phyloP scores from a whole-genome alignment of 2,113 vertebrate genomes.

The Pontoporia blainvillei region DNA sequence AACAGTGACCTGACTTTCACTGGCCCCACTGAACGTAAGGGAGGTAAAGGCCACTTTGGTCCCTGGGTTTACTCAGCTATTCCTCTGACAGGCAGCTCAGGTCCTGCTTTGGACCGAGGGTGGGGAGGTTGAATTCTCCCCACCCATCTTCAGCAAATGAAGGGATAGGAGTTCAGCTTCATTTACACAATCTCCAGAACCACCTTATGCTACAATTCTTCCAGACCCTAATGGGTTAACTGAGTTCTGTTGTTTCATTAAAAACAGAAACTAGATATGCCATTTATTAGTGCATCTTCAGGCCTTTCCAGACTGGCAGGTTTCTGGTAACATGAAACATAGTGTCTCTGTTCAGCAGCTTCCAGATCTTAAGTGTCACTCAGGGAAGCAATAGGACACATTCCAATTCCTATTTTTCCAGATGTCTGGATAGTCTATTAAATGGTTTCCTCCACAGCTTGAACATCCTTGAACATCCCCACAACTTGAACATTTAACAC shows the following conservation, averaged over 20 bases:
- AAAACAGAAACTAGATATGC: not conserved
- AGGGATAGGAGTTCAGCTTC: fast-evolving
- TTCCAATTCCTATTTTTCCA: not conserved
- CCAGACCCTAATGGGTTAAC: not conserved
- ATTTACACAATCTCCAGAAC: not conserved
- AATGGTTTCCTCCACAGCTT: not conserved
- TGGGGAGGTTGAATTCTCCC: fast-evolving
- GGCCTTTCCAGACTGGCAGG: not conserved
- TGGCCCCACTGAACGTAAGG: not conserved
- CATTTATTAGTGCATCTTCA: not conserved
- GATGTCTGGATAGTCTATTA: not conserved
- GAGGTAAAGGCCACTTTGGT: fast-evolving
- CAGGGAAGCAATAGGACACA: not conserved
- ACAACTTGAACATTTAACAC: not conserved
- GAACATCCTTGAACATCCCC: not conserved
- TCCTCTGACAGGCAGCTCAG: not conserved
- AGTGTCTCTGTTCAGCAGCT: not conserved
- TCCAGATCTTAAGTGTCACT: not conserved
- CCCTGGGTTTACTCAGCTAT: not conserved
- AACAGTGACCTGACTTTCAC: fast-evolving
- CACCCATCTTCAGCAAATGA: fast-evolving
- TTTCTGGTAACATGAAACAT: not conserved
- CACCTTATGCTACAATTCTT: not conserved
- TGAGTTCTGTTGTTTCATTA: not conserved
- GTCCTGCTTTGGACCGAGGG: not conserved